phyloP scores from a whole-genome alignment of 1,140 invertebrate genomes.

The Lethocerus indicus region DNA sequence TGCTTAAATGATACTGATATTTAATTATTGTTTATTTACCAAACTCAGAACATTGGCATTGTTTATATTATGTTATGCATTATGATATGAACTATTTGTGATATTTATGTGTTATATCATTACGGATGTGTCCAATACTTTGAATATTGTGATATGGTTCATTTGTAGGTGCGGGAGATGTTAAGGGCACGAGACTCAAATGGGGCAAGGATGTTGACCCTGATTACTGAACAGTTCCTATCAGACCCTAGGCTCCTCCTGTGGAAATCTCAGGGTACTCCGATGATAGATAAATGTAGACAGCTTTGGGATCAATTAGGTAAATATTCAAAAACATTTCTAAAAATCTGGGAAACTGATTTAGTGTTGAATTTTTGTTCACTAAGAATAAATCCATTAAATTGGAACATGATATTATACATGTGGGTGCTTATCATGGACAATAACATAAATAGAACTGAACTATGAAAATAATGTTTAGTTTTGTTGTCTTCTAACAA shows the following conservation, averaged over 20 bases:
- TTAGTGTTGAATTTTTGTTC: not conserved
- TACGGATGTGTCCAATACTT: not conserved
- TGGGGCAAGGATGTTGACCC: conserved; percentile 64
- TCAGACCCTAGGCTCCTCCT: conserved; percentile 61
- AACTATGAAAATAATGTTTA: no score
- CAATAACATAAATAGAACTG: no score
- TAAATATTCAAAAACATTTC: conserved; percentile 19
- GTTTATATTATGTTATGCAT: no score
- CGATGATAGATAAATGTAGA: conserved; percentile 68
- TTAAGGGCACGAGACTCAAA: conserved; percentile 66
- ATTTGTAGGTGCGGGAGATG: conserved; percentile 61
- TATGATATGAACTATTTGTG: no score
- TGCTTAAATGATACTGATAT: no score
- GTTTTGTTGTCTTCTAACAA: no score
- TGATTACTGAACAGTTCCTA: conserved; percentile 81
- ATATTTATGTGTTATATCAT: no score
- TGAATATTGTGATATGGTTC: not conserved
- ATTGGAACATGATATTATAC: no score
- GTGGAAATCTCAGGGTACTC: conserved; percentile 62
- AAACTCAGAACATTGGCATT: no score
- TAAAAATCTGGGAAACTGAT: not conserved
- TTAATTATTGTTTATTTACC: no score
- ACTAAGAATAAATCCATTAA: no score
- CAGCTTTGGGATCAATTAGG: conserved; percentile 73
- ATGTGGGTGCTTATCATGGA: no score